phyloP scores from a whole-genome alignment of 2,888 invertebrate genomes.

The Patella caerulea region DNA sequence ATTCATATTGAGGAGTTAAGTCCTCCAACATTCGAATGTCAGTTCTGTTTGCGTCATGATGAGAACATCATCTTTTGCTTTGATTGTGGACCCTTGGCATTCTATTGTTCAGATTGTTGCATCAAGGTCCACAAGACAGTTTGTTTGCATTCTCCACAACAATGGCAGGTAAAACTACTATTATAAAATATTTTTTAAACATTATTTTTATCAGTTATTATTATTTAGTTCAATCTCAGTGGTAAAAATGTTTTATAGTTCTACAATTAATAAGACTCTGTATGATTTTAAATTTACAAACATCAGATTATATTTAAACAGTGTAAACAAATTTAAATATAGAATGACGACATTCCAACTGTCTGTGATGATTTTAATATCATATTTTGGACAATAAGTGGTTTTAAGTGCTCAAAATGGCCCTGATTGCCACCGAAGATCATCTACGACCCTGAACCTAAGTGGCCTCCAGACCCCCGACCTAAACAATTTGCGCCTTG shows the following conservation, averaged over 20 bases:
- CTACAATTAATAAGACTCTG: background rate
- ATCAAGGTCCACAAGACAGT: background rate
- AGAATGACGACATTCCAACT: too few species aligned
- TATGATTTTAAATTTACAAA: conserved; percentile 10
- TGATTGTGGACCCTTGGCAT: conserved; percentile 10
- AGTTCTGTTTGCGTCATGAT: background rate
- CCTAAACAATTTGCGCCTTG: too few species aligned
- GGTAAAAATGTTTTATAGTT: conserved; percentile 1
- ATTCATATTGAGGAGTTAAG: background rate
- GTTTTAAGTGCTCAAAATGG: too few species aligned
- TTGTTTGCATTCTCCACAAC: background rate
- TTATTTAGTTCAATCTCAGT: background rate
- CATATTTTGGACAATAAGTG: too few species aligned
- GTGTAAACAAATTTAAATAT: too few species aligned
- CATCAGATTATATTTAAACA: background rate
- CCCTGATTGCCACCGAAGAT: too few species aligned
- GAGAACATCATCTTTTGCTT: conserved; percentile 3
- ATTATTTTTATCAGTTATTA: conserved; percentile 7
- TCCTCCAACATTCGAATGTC: background rate
- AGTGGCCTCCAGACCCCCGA: too few species aligned
- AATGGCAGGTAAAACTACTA: conserved; percentile 3
- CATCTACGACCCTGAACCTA: too few species aligned
- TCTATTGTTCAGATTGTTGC: conserved; percentile 7
- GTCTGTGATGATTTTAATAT: too few species aligned
- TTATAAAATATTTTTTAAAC: conserved; percentile 1